Evolutionary conservation across 2,797 vertebrate genomes (phyloP), one percentile per base, ranked within the genome.

Genomic region (Malurus leucopterus): DNA sequence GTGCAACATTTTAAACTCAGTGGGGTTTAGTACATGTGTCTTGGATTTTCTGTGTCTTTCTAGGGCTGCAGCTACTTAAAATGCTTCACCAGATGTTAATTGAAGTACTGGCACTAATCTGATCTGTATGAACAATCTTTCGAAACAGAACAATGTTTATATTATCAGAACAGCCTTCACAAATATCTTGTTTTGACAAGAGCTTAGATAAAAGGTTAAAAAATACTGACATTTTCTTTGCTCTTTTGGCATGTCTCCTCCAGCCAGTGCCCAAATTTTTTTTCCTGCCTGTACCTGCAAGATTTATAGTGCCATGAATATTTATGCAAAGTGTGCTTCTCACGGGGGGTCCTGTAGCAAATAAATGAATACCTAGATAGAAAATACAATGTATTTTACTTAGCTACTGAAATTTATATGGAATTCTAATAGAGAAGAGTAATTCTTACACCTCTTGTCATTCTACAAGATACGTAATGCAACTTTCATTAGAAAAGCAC

Each of bases 101-200:
- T 71, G 69, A 54, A 76, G 49, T n/a, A 27, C 36, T 69, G 51
- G 32, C 11, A 3, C 54, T 92, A 68, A 74, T 82, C 64, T 86
- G 78, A 74, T 74, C 65, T 94, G 54, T 78, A 55, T 80, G 81
- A 92, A 54, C 43, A 77, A 11, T 63, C 54, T 90, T 86, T 70
- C 32, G 76, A 71, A 85, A 36, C 24, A 81, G 50, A 89, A 43
- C 12, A 62, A 34, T 3, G 2, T 71, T 85, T 85, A 14, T 63
- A 10, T 77, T 80, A 51, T 47, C 41, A 61, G 50, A 84, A 82
- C 29, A 70, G 68, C 70, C 29, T 79, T 76, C 58, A 72, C 21
- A 70, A 91, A 64, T 80, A 43, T 10, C 32, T 91, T 40, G 10
- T 79, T 92, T 91, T 76, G 36, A 80, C 62, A 82, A 34, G 65